phyloP scores from a whole-genome alignment of 2,888 invertebrate species.

The Lagria hirta region DNA sequence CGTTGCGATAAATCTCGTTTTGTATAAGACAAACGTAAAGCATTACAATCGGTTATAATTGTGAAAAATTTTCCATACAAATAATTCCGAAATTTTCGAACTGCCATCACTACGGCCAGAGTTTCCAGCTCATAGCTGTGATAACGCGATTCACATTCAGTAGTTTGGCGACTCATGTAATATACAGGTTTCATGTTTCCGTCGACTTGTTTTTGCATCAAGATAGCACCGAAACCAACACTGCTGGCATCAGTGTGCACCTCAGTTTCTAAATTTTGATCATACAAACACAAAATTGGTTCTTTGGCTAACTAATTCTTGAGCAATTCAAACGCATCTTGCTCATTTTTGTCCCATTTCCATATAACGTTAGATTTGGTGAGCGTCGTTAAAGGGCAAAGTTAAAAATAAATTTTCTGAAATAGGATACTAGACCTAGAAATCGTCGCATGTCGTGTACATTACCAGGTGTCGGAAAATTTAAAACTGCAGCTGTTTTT shows the following conservation, averaged over 20 bases:
- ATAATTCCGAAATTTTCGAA: slow-evolving; percentile 39
- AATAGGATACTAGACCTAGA: too few species aligned
- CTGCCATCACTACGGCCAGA: slow-evolving; percentile 36
- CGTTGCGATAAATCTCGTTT: slow-evolving; percentile 41
- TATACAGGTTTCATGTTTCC: slow-evolving; percentile 40
- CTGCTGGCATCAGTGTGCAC: slow-evolving; percentile 46
- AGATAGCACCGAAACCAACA: slow-evolving; percentile 39
- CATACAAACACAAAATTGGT: too few species aligned
- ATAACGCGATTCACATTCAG: slow-evolving; percentile 37
- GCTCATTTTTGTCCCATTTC: too few species aligned
- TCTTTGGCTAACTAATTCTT: too few species aligned
- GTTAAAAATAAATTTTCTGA: too few species aligned
- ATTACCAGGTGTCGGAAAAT: too few species aligned
- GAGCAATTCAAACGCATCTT: too few species aligned
- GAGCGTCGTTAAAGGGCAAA: too few species aligned
- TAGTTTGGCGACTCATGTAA: slow-evolving; percentile 42
- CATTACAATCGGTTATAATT: slow-evolving; percentile 41
- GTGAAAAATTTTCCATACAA: slow-evolving; percentile 37
- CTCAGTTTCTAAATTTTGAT: too few species aligned
- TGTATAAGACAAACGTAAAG: slow-evolving; percentile 34
- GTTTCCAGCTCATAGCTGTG: slow-evolving; percentile 46
- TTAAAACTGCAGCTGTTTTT: too few species aligned
- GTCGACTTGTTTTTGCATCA: slow-evolving; percentile 42
- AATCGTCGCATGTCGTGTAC: too few species aligned
- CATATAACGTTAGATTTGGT: too few species aligned